Evolutionary conservation across 2,797 vertebrate genomes (phyloP), one percentile per base, ranked within the genome.

Genomic region (Astyanax mexicanus): DNA sequence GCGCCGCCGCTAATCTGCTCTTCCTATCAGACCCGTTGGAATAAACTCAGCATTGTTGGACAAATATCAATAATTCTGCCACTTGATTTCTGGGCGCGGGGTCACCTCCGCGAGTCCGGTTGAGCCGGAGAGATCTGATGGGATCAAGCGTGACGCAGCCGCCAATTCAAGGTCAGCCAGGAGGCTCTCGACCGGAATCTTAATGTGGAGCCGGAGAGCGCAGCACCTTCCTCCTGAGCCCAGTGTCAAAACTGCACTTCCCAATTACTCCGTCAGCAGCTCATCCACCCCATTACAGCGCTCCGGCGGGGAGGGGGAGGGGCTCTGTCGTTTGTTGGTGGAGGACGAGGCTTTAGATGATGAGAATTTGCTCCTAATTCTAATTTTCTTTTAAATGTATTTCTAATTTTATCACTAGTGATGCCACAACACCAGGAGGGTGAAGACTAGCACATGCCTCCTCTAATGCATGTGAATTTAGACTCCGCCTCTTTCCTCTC

Each of bases 31-130:
- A 66, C 35, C 8, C 21, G 29, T 44, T 61, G 58, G 74, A 76
- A 78, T 85, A 75, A 82, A 81, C 78, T 70, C 62, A 13, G 45
- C 70, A 81, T 84, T 77, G 81, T 78, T 58, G 78, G 70, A 67
- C 73, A 85, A 81, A 86, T 88, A 86, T 84, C 81, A 84, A 80
- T 81, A 83, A 82, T 82, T 83, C 74, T 74, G 74, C 49, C 73
- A 61, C 69, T 84, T 81, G 82, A 85, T 86, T 84, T 80, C 72
- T 55, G 49, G 37, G 78, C 35, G 58, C 68, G 79, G 74, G 81
- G 81, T 81, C 77, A 83, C 78, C 75, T 83, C 73, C 61, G 23
- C 45, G 44, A 62, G 72, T 79, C 75, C 60, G 49, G 44, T 77
- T 77, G 57, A 70, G 79, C 73, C 19, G 29, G 49, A 68, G 67